Evolutionary conservation across 1,140 invertebrate species (phyloP).

Genomic region (Pseudomyrmex sp.): DNA sequence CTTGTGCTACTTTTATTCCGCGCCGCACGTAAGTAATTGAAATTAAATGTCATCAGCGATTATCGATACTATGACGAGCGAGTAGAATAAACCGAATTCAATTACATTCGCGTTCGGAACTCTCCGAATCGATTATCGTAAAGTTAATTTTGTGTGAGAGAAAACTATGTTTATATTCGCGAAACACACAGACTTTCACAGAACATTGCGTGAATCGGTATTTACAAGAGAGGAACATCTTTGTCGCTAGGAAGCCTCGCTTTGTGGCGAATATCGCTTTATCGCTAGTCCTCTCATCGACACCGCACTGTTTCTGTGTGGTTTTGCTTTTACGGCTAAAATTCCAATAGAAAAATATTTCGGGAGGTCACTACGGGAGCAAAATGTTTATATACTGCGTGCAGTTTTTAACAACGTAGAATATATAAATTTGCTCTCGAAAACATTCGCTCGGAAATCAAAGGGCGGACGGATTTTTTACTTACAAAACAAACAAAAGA

Average conservation of each 20-base stretch:
- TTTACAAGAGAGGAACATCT: background rate
- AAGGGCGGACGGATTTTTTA: no score
- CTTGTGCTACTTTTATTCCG: constrained; percentile 24
- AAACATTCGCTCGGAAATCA: no score
- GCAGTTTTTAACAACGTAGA: no score
- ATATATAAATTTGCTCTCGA: no score
- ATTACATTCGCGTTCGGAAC: background rate
- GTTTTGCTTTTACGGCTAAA: background rate
- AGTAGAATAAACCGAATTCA: constrained; percentile 5
- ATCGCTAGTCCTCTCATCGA: background rate
- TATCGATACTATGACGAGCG: background rate
- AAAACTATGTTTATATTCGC: constrained; percentile 11
- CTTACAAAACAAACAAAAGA: no score
- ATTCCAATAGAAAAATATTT: constrained; percentile 5
- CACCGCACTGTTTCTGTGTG: background rate
- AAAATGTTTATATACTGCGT: no score
- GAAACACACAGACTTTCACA: background rate
- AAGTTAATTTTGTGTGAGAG: background rate
- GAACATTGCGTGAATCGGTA: background rate
- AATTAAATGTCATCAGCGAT: background rate
- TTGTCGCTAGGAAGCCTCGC: background rate
- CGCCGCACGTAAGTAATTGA: constrained; percentile 41
- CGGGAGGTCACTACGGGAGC: no score
- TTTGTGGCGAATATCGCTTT: background rate
- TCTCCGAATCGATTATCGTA: background rate